These are phyloP conservation scores for Prunella strophiata DNA, from an alignment of 2,797 vertebrate species.

Conservation along the genomic window DNA sequence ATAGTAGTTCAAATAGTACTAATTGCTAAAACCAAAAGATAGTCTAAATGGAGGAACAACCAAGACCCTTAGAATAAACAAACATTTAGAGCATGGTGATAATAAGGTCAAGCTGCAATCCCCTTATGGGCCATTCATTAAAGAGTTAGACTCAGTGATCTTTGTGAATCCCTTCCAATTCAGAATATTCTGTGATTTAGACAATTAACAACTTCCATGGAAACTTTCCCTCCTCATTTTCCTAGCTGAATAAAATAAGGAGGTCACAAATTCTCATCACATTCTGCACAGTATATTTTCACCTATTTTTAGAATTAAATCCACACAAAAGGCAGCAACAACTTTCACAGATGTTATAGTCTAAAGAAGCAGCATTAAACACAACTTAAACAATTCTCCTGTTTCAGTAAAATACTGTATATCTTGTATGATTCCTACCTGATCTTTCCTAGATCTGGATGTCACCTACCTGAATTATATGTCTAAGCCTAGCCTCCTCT, in stretches of 20 bases:
- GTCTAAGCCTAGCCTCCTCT: neutral
- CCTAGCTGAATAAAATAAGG: neutral
- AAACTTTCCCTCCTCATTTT: neutral
- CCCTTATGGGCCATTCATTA: neutral
- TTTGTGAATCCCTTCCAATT: neutral
- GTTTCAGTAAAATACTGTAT: neutral
- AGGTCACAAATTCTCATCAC: neutral
- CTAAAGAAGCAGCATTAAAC: neutral
- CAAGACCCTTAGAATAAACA: neutral
- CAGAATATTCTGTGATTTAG: neutral
- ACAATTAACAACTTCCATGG: neutral
- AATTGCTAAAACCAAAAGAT: neutral
- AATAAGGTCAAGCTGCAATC: neutral
- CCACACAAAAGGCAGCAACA: neutral
- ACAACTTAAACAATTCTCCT: neutral
- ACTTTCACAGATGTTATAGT: neutral
- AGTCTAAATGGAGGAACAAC: neutral
- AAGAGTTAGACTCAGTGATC: neutral
- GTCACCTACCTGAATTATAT: neutral
- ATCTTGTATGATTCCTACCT: neutral
- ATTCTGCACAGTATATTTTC: neutral
- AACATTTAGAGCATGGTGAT: neutral
- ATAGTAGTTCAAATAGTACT: neutral
- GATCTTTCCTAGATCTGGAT: neutral
- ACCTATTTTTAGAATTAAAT: neutral